phyloP scores from a whole-genome alignment of 2,113 vertebrate species.

The Pygoscelis adeliae region DNA sequence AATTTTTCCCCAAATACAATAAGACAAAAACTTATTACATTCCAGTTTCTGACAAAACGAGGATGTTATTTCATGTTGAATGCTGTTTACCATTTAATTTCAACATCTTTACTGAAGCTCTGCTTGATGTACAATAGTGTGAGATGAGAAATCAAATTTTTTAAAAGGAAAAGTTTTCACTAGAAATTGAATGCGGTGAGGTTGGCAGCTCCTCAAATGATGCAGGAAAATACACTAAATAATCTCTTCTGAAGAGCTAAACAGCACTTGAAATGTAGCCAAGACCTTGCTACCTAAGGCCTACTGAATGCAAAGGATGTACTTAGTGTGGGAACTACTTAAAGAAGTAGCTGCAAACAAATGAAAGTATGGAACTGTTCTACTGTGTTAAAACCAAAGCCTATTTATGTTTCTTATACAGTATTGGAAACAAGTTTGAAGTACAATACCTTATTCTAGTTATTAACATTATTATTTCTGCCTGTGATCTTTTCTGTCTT shows the following conservation, averaged over 20 bases:
- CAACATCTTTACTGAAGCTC: background rate
- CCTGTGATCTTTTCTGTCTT: background rate
- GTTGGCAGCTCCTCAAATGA: slow-evolving; percentile 11
- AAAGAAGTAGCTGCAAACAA: background rate
- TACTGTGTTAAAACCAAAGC: background rate
- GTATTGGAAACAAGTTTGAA: background rate
- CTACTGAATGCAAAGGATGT: background rate
- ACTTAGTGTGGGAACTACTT: background rate
- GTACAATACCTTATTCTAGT: background rate
- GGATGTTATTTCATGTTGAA: background rate
- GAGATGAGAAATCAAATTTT: background rate
- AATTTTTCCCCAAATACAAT: background rate
- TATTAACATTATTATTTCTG: background rate
- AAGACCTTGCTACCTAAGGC: background rate
- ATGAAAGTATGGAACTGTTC: background rate
- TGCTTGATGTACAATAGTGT: background rate
- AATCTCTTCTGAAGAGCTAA: background rate
- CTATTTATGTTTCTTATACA: background rate
- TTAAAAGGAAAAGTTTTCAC: background rate
- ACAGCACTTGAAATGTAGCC: background rate
- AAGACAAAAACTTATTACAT: background rate
- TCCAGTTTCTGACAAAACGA: background rate
- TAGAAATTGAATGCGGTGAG: background rate
- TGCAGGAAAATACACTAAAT: background rate
- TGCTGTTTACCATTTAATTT: background rate